Evolutionary conservation across 1,140 invertebrate genomes (phyloP), one percentile per base, ranked within the genome.

Genomic region (Drosophila watanabei): DNA sequence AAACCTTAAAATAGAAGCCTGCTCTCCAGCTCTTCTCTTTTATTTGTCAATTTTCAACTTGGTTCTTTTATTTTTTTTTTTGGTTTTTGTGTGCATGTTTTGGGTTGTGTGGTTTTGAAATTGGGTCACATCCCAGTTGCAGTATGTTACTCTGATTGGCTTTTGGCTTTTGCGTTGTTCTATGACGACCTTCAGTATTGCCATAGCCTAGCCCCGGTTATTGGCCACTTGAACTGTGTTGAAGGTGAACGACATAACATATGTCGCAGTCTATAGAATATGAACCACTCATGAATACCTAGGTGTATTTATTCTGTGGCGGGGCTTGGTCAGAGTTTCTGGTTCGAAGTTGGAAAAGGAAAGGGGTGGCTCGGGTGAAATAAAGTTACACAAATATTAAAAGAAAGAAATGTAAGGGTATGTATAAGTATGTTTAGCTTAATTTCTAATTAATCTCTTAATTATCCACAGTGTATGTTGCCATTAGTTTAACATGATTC

Each of bases 241-340:
- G 83, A 87, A 87, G 83, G 83, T 88, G 71, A 87, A 77, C 83
- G 63, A 69, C 70, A 68, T 86, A 68, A 52, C 83, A 71, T 49
- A 66, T 82, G 73, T 49, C 48, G 70, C 46, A 52, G 60, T 14
- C 41, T 24, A 72, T 61, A 32, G 30, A 61, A 80, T 58, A 70
- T 76, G 68, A 48, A 28, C 32, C 32, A 35, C 39, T 45, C 57
- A 62, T 75, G 41, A 75, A 20, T 43, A 32, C 16, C n/a, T 28
- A n/a, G 41, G 41, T 57, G 61, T 37, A 57, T 20, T 63, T 35
- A 59, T 63, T 63, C 16, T 33, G 33, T 18, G 58, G 52, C 20
- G 52, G n/a, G 65, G 52, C 43, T 59, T 33, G 43, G 43, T 39
- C 39, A 16, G 20, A 28, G 33, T 33, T 39, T 58, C 10, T 45